Base-by-base conservation (phyloP, 1,140 invertebrate species). In the Aphaenogaster rudis region DNA sequence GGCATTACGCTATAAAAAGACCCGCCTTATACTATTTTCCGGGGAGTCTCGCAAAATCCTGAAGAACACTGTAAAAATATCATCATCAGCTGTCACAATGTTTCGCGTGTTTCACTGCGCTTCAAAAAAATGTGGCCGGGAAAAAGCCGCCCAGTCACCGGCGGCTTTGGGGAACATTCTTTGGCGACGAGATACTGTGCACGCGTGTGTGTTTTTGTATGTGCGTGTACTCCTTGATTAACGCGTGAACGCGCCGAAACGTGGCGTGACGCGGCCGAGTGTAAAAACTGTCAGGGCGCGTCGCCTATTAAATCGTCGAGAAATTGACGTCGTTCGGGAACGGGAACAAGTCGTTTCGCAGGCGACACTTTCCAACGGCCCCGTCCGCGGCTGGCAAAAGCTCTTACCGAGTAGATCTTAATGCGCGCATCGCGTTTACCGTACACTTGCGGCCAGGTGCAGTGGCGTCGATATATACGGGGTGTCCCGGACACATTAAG, bases 201-300 rank as follows among this genome's bases (percentile, higher is more conserved):
- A 4, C 17, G 59, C 7, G 7, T 13, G 8, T 15, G 0, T 3
- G 11, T 7, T 4, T 17, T n/a, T 33, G 1, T 21, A 13, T 5
- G 42, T 2, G 36, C 36, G 77, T 11, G 77, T 48, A 33, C 3
- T 36, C 33, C 66, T 72, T 61, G 69, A 76, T 76, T 84, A 84
- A 84, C 80, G 80, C 80, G 69, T 74, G 67, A 50, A 82, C 67
- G 67, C 52, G 67, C 50, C 80, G 67, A 72, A 82, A 82, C 69
- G 54, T 50, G 69, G 54, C 80, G 80, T 61, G 80, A 84, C 69
- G 54, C 54, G 67, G 54, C 21, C 80, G 67, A 74, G 69, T 76
- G 80, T 76, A 63, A 84, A 84, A 84, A 84, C 80, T 84, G 80
- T 84, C 80, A 48, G 80, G 69, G 54, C 80, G 57, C 69, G 63